Evolutionary conservation across 2,888 invertebrate species (phyloP), one percentile per base, ranked within the genome.

Genomic region (Imbricaverruca yamaguchii): DNA sequence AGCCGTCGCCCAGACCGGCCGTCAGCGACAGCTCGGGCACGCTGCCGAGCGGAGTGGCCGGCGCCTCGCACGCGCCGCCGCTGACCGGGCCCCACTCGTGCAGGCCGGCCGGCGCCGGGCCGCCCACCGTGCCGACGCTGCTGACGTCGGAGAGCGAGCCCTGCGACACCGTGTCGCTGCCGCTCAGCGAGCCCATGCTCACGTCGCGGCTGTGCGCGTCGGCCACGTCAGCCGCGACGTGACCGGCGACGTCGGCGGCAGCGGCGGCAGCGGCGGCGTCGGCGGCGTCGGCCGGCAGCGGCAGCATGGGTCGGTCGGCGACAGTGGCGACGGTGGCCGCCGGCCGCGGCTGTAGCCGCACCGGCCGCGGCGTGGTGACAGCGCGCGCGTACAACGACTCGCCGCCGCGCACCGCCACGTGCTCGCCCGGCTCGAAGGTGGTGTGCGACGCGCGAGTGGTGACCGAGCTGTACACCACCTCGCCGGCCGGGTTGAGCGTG

Each of bases 401-500:
- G 69, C 18, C 69, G 53, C 25, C 74, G 3, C 74, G 67, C 15
- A 84, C 82, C 74, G 93, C 93, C 77, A 94, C 94, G 84, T 25
- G 11, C 18, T 69, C 69, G 39, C 95, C 95, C 81, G 95, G 95
- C 89, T 93, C 94, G 86, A 95, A 95, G 61, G 94, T 86, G 65
- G 94, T 93, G 86, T 94, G 93, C 83, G 92, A 92, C 89, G 89
- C 86, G 92, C 92, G 83, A 95, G 88, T 39, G 86, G 94, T 95
- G 85, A 95, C 95, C 39, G 95, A 95, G 83, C 93, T 93, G 88
- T 93, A 95, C 83, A 95, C 92, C 78, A 95, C 93, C 89, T 93
- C 93, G 81, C 95, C 96, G 85, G 93, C 93, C 55, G 95, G 92
- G 87, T 95, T 94, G 78, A 95, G 88, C 63, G 92, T 93, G 69